Base-by-base conservation (phyloP, 2,797 vertebrate genomes). In the Pseudopleuronectes americanus region DNA sequence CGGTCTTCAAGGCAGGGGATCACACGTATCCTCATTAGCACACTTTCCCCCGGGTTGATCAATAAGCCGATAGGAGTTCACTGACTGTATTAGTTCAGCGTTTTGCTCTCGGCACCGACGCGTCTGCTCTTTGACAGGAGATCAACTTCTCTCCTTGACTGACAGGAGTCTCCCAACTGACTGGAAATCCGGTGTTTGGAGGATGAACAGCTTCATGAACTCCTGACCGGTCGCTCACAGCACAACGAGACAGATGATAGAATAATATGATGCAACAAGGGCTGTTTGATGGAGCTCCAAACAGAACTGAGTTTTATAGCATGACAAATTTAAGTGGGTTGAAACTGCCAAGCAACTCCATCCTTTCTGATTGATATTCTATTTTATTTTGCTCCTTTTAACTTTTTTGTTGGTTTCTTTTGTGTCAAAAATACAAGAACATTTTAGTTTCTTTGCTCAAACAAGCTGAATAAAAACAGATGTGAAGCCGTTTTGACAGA, bases 1-100 rank as follows among this genome's bases (percentile, higher is more conserved):
- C 55, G 31, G 48, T 54, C 60, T 23, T 26, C 3, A 28, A 58
- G 49, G 28, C 13, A 53, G 59, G 47, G 19, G 19, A 23, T 59
- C 68, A 52, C 77, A 51, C 76, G 61, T 38, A 57, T 86, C 80
- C 84, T 84, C 73, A 83, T 87, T 85, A 84, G 74, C 69, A 48
- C 36, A 24, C 57, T 53, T 53, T 76, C 64, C 69, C 57, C 54
- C 24, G 24, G 61, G 57, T 48, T 26, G 68, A 78, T 92, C 86
- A 64, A 87, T 90, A 84, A 81, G 60, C 72, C 38, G 16, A 70
- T 77, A 7, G 38, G 45, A 67, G 71, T 79, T 76, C 48, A 55
- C 67, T 55, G 24, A 78, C 68, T 52, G 66, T 52, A 54, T 63
- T 67, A 65, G 63, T 58, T 47, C 0, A 1, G 33, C 55, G 64